A percentile compares a stretch with the other conserved stretches of the same genome.
phyloP scores from a whole-genome alignment of 2,888 invertebrate genomes.

The Nasonovia ribisnigri region DNA sequence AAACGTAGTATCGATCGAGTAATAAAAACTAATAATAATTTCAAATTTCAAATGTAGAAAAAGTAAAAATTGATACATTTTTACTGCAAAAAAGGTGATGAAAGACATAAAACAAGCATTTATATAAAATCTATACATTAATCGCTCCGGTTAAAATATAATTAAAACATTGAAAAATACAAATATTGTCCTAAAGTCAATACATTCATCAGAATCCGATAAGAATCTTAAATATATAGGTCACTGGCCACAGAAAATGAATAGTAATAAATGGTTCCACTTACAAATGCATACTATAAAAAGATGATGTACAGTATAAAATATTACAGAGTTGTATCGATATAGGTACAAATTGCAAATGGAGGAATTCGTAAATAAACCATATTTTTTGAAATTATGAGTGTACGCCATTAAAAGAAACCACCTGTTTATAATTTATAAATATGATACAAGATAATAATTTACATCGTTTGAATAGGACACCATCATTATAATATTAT shows the following conservation, averaged over 20 bases:
- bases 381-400: background rate
- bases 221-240: background rate
- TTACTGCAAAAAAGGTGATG: too few relatives aligned
- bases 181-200: background rate
- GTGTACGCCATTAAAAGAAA: background rate
- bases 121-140: too few relatives aligned
- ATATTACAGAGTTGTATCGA: background rate
- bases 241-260: background rate
- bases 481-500: constrained; percentile 14
- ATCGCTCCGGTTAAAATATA: too few relatives aligned
- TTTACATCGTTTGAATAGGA: background rate
- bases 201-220: background rate
- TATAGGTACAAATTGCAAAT: background rate
- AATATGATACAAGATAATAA: background rate
- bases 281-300: background rate
- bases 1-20: too few relatives aligned
- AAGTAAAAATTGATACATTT: too few relatives aligned
- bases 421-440: background rate
- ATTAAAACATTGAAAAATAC: too few relatives aligned
- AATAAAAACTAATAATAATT: too few relatives aligned
- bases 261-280: background rate
- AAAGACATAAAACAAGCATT: too few relatives aligned
- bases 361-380: background rate
- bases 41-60: too few relatives aligned
- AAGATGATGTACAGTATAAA: background rate